phyloP scores from a whole-genome alignment of 2,888 invertebrate genomes.

The Coenonympha glycerion region DNA sequence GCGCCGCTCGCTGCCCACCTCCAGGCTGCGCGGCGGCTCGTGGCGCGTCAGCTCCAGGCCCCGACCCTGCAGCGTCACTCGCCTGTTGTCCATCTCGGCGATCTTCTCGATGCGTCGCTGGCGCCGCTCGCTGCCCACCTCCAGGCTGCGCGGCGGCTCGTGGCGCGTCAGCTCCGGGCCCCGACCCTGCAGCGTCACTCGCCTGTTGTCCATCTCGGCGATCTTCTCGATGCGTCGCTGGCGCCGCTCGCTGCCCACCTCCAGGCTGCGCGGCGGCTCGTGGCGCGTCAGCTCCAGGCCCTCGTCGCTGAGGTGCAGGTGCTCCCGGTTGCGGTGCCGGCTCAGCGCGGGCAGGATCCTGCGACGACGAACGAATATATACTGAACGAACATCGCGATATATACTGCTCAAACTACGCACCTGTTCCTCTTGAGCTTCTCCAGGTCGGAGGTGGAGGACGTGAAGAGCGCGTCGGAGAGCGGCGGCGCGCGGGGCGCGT shows the following conservation, averaged over 20 bases:
- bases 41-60: slow-evolving; percentile 48
- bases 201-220: slow-evolving; percentile 22
- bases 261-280: slow-evolving; percentile 26
- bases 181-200: too few species aligned
- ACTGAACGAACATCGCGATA: not conserved
- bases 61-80: too few species aligned
- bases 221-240: slow-evolving; percentile 33
- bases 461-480: slow-evolving; percentile 43
- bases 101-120: too few species aligned
- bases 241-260: slow-evolving; percentile 39
- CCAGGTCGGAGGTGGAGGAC: slow-evolving; percentile 58
- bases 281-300: slow-evolving; percentile 40
- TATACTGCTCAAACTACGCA: slow-evolving; percentile 16
- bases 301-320: slow-evolving; percentile 65
- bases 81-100: too few species aligned
- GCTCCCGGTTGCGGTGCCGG: slow-evolving; percentile 57
- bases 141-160: too few species aligned
- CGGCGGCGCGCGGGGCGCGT: slow-evolving; percentile 30
- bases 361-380: not conserved
- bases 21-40: too few species aligned
- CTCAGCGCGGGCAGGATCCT: slow-evolving; percentile 57
- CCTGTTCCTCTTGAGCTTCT: slow-evolving; percentile 53
- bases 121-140: too few species aligned
- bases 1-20: too few species aligned
- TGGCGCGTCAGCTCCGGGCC: slow-evolving; percentile 48